These are phyloP conservation scores for Todiramphus saurophagus DNA, from an alignment of 2,113 vertebrate species.

Conservation along the genomic window DNA sequence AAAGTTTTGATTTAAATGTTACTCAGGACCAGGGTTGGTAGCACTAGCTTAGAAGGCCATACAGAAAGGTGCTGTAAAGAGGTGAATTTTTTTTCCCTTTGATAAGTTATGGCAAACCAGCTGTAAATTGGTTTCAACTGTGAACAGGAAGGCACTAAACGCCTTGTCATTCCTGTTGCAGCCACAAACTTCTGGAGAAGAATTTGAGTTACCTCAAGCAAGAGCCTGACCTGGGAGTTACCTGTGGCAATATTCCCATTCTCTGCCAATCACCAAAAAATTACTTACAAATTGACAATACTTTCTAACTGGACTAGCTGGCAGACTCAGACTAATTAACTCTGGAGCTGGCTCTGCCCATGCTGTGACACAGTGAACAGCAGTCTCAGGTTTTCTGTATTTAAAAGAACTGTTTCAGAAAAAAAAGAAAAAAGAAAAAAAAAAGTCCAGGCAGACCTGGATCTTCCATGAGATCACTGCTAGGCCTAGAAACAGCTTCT, in stretches of 20 bases:
- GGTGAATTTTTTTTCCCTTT: neutral
- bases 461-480: neutral
- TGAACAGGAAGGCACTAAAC: neutral
- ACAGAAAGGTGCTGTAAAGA: neutral
- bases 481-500: neutral
- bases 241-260: neutral
- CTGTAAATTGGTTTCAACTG: neutral
- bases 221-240: neutral
- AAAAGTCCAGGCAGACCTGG: neutral
- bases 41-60: neutral
- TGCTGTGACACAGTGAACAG: neutral
- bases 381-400: neutral
- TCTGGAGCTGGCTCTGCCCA: neutral
- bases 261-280: neutral
- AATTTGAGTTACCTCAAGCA: neutral
- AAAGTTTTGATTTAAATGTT: neutral
- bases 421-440: neutral
- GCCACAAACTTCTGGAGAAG: neutral
- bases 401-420: neutral
- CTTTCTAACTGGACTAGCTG: neutral
- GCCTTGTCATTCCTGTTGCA: neutral
- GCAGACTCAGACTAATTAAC: neutral
- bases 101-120: neutral
- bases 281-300: neutral
- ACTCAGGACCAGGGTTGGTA: neutral